phyloP scores from a whole-genome alignment of 2,888 invertebrate species.

The Oasisia sp. region DNA sequence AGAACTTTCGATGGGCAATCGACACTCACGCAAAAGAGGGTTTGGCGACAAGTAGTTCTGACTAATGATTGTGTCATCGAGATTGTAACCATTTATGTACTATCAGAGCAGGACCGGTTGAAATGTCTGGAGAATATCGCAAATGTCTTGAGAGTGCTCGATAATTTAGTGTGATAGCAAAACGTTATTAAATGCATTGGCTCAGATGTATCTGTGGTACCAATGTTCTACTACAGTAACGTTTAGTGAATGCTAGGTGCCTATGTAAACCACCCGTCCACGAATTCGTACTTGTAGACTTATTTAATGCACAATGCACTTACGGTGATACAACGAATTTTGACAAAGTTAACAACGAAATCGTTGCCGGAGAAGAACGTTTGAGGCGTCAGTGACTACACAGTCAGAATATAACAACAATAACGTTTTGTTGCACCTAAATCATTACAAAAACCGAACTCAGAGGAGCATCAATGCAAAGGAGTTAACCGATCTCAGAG shows the following conservation, averaged over 20 bases:
- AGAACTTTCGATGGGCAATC: not conserved
- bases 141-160: not conserved
- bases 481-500: no score
- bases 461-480: no score
- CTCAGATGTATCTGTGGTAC: not conserved
- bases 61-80: not conserved
- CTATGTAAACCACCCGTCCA: not conserved
- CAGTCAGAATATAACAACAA: not conserved
- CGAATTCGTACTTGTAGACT: not conserved
- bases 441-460: no score
- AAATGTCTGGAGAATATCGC: not conserved
- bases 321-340: not conserved
- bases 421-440: no score
- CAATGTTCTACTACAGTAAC: not conserved
- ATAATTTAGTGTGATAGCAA: not conserved
- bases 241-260: not conserved
- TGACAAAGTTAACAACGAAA: not conserved
- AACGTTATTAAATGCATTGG: not conserved
- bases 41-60: slow-evolving; percentile 2
- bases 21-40: not conserved
- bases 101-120: not conserved
- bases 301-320: not conserved
- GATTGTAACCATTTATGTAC: not conserved
- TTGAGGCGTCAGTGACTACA: not conserved
- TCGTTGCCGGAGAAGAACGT: not conserved